Evolutionary conservation across 2,113 vertebrate species (phyloP).

Genomic region (Sitta europaea): DNA sequence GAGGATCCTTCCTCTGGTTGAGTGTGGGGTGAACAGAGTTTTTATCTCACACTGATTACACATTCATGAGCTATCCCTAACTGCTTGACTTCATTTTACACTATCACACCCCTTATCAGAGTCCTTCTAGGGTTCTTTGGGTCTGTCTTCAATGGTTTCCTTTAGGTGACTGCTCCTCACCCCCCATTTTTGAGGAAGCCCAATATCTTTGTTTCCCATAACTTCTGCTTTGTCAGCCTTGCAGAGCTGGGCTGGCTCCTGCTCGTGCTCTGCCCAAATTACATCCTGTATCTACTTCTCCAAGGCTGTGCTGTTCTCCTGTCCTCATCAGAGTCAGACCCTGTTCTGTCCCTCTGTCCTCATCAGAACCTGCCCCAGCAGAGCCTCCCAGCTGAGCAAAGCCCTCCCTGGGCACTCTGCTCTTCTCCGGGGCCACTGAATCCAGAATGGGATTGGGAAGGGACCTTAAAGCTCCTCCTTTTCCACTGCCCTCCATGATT

Average conservation of each 20-base stretch:
- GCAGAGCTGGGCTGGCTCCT: neutral
- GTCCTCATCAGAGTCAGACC: neutral
- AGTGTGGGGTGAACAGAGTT: neutral
- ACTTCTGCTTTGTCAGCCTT: neutral
- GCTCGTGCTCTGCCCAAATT: neutral
- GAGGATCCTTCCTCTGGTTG: neutral
- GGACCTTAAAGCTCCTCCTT: neutral
- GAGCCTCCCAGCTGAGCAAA: neutral
- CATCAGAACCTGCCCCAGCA: neutral
- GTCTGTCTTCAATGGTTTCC: neutral
- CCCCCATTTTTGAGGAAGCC: neutral
- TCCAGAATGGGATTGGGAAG: neutral
- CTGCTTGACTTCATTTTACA: neutral
- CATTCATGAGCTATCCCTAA: neutral
- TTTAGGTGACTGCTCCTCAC: neutral
- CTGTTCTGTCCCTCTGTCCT: neutral
- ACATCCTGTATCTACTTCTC: neutral
- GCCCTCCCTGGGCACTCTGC: neutral
- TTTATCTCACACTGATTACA: neutral
- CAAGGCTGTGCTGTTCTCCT: neutral
- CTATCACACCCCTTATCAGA: neutral
- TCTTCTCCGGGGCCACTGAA: neutral
- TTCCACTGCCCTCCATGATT: rapidly evolving
- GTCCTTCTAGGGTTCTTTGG: neutral
- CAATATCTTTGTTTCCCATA: neutral